Base-by-base conservation (phyloP, 2,888 invertebrate genomes). In the Acleris holmiana region DNA sequence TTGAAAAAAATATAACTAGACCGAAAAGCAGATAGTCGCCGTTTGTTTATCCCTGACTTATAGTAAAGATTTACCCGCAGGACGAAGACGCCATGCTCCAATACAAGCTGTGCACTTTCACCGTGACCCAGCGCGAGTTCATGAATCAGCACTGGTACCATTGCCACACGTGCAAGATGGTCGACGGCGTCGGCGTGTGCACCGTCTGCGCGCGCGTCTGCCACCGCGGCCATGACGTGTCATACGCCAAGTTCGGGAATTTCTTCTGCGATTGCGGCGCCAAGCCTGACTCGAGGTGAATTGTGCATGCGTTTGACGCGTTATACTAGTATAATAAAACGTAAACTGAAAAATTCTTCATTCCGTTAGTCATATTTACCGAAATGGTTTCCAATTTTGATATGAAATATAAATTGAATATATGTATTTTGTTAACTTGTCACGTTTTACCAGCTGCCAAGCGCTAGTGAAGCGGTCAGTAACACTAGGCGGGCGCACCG, bases 191-290 rank as follows among this genome's bases (percentile, higher is more conserved):
- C 1, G 99, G 99, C 0, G 99, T 99, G 29, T 99, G 99, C 85
- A 98, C 98, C 0, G 97, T 99, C 17, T 99, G 99, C 90, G 99
- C 99, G 0, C 94, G 98, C 61, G 99, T 99, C 8, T 99, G 99
- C 80, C 99, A 99, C 85, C 95, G 97, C 71, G 98, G 97, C 0
- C 99, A 99, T 82, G 99, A 99, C 84, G 96, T 99, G 1, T 91
- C 98, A 5, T 99, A 99, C 82, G 98, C 99, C 58, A 99, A 99
- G 86, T 98, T 97, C 83, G 99, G 99, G 1, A 99, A 99, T 80
- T 99, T 99, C 94, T 99, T 99, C 93, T 99, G 99, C 81, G 99
- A 99, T 86, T 99, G 99, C 83, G 99, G 99, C 2, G 99, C 99
- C 1, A 99, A 98, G 83, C 98, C 98, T 57, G 98, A 98, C 60